These are phyloP conservation scores for Microcebus lehilahytsara DNA, from an alignment of 2,113 vertebrate genomes.

Conservation along the genomic window DNA sequence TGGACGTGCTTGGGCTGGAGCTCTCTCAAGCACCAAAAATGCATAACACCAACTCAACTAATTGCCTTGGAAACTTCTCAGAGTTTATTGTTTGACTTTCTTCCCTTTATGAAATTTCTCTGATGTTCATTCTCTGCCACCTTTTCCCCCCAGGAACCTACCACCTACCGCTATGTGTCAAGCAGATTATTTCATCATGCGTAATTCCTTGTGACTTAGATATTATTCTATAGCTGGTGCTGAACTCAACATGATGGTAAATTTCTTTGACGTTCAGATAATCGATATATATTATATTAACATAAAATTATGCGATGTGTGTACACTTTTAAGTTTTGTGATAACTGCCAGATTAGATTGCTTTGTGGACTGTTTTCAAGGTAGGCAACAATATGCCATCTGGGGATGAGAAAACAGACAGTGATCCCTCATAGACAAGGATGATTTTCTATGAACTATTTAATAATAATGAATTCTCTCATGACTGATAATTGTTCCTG, in stretches of 20 bases:
- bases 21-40: not conserved
- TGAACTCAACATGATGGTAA: not conserved
- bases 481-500: not conserved
- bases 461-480: slow-evolving; percentile 28
- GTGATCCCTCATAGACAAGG: not conserved
- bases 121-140: not conserved
- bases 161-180: not conserved
- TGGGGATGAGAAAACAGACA: not conserved
- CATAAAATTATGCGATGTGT: not conserved
- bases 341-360: not conserved
- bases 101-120: not conserved
- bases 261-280: not conserved
- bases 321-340: not conserved
- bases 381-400: not conserved
- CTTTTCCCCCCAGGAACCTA: not conserved
- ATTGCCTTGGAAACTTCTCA: not conserved
- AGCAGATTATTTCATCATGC: not conserved
- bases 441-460: slow-evolving; percentile 11
- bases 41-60: not conserved
- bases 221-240: not conserved
- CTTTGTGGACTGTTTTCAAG: not conserved
- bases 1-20: not conserved
- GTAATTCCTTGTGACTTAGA: not conserved
- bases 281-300: not conserved
- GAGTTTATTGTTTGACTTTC: not conserved